Evolutionary conservation across 2,113 vertebrate genomes (phyloP).

Genomic region (Dicaeum eximium): DNA sequence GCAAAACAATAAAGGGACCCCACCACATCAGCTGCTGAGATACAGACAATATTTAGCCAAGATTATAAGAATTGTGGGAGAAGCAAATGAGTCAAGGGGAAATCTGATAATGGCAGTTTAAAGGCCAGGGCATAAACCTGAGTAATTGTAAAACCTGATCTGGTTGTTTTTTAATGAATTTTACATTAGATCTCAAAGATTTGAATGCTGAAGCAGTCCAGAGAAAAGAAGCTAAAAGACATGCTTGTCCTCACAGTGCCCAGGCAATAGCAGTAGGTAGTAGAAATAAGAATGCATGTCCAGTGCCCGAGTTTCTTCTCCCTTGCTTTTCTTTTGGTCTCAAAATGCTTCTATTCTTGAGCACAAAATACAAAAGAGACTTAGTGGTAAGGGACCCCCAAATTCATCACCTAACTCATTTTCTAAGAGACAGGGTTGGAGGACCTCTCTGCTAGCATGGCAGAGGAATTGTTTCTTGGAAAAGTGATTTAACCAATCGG

Average conservation of each 20-base stretch:
- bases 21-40: not conserved
- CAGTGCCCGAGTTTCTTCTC: not conserved
- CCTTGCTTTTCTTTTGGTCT: not conserved
- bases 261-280: not conserved
- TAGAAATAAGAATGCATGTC: not conserved
- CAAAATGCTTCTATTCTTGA: not conserved
- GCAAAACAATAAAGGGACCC: not conserved
- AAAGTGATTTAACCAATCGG: not conserved
- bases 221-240: not conserved
- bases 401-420: not conserved
- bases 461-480: not conserved
- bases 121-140: not conserved
- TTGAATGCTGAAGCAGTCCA: not conserved
- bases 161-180: not conserved
- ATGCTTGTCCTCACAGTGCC: not conserved
- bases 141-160: not conserved
- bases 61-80: not conserved
- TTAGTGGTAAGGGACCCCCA: not conserved
- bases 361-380: not conserved
- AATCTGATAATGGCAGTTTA: not conserved
- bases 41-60: not conserved
- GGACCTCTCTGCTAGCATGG: not conserved
- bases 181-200: not conserved
- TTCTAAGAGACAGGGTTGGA: not conserved
- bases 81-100: not conserved